phyloP scores from a whole-genome alignment of 2,888 invertebrate genomes.

The Leptogaster cylindrica region DNA sequence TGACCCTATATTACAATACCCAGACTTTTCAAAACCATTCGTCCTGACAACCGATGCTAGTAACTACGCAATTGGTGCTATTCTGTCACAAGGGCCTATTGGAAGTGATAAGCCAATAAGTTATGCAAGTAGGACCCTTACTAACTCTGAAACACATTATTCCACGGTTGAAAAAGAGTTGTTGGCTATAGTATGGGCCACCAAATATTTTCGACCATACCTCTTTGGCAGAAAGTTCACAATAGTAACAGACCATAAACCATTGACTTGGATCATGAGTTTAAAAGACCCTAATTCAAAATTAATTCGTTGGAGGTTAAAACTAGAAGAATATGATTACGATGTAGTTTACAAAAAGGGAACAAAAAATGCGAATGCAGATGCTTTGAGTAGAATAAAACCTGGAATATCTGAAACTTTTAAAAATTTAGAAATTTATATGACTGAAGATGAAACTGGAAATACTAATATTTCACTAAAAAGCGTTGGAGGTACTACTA shows the following conservation, averaged over 20 bases:
- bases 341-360: background rate
- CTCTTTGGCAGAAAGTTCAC: slow-evolving; percentile 2
- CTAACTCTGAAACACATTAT: background rate
- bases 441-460: too few relatives aligned
- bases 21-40: background rate
- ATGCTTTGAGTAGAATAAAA: background rate
- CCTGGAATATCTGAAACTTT: too few relatives aligned
- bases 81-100: too few relatives aligned
- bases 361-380: background rate
- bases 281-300: background rate
- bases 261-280: too few relatives aligned
- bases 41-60: background rate
- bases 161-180: background rate
- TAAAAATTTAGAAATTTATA: too few relatives aligned
- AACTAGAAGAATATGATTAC: background rate
- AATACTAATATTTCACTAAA: too few relatives aligned
- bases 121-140: background rate
- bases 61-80: too few relatives aligned
- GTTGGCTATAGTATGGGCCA: background rate
- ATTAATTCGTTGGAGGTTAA: background rate
- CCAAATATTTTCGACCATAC: background rate
- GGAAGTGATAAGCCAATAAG: background rate
- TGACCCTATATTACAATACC: background rate
- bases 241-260: background rate
- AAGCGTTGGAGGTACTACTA: too few relatives aligned